A percentile compares a stretch with the other conserved stretches of the same genome.
Conservation (phyloP, 2,888 invertebrate genomes). For the Clanis bilineata region DNA sequence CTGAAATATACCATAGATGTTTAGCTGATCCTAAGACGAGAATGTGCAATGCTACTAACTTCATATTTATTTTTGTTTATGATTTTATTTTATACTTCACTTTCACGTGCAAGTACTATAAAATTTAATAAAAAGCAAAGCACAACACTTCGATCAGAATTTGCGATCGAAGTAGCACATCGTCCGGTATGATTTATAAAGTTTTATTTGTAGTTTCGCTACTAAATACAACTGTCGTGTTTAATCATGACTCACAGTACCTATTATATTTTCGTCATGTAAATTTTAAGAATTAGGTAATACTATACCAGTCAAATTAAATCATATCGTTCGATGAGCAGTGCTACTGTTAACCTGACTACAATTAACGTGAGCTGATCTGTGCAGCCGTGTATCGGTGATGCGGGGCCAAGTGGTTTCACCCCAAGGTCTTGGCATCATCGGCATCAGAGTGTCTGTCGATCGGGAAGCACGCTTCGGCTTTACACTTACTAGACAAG, state of each 20-base stretch:
- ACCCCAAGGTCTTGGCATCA: conserved; percentile 96
- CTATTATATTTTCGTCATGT: too few relatives aligned
- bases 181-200: conserved; percentile 53
- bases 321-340: conserved; percentile 47
- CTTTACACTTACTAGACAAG: conserved; percentile 95
- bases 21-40: conserved; percentile 77
- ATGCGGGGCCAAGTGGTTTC: conserved; percentile 98
- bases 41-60: conserved; percentile 80
- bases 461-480: conserved; percentile 97
- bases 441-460: conserved; percentile 98
- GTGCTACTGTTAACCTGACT: conserved; percentile 43
- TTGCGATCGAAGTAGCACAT: conserved; percentile 50
- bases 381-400: conserved; percentile 97
- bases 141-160: conserved; percentile 57
- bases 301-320: neutral
- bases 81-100: conserved; percentile 73
- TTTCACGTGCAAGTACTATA: conserved; percentile 56
- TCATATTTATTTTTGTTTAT: conserved; percentile 72
- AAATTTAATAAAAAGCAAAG: conserved; percentile 49
- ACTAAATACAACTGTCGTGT: neutral
- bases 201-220: neutral
- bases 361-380: conserved; percentile 62
- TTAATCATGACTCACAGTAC: neutral
- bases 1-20: conserved; percentile 64
- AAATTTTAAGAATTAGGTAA: neutral